Evolutionary conservation across 2,113 vertebrate genomes (phyloP), one percentile per base, ranked within the genome.

Genomic region (Gobiocypris rarus): DNA sequence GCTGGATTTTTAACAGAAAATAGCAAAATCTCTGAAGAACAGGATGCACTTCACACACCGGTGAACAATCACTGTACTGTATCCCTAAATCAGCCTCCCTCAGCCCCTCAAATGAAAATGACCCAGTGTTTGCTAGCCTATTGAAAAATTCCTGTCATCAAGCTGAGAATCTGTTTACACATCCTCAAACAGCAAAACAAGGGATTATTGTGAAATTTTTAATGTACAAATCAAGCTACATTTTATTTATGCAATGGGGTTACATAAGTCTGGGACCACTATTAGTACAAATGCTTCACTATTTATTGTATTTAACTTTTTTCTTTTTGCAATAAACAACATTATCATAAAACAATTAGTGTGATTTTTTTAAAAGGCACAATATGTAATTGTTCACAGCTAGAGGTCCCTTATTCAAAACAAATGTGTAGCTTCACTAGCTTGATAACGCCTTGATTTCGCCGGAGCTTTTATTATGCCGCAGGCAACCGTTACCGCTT

Each of bases 11-110:
- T 14, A 3, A 78, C 54, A 26, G 13, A 61, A 48, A 79, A 45
- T 52, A 38, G 58, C 15, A 5, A 67, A 48, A 34, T 10, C 45
- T 8, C 15, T 50, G 43, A 80, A 80, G 61, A 61, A 79, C 3
- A 43, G 54, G 24, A 81, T 58, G 61, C 50, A 61, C 75, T 70
- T 34, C 45, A 54, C 31, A 83, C 59, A 67, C n/a, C 9, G 45
- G 34, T n/a, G 70, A 86, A 86, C 56, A 86, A 63, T 83, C 69
- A 14, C n/a, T 67, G 31, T 65, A 38, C 74, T 59, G 67, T 24
- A 10, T 77, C 43, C 48, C 24, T 22, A 24, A 56, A 52, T 19
- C 48, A 71, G 8, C n/a, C 19, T 85, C 19, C 76, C 48, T 54
- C 24, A 24, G 63, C 15, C 38, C 48, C 13, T 5, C 58, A 81